Percentiles rank a stretch among this genome's conserved stretches.
Evolutionary conservation across 2,888 invertebrate species (phyloP).

Genomic region (Dastarcus helophoroides): DNA sequence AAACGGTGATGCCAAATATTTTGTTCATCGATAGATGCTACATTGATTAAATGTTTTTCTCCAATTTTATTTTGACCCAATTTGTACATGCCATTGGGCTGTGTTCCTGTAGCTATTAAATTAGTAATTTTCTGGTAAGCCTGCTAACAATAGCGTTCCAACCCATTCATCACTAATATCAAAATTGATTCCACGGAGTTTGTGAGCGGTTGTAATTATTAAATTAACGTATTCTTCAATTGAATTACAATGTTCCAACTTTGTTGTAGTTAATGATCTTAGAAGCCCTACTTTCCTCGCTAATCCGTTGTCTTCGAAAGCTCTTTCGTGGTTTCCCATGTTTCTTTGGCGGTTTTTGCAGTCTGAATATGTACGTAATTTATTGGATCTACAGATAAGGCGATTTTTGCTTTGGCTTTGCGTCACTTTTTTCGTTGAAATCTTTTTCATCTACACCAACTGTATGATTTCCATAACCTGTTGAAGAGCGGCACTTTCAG

Average conservation of each 20-base stretch:
- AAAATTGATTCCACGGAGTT: conserved; percentile 18
- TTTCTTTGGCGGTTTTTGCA: conserved; percentile 17
- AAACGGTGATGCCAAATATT: too few relatives aligned
- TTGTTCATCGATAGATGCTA: too few relatives aligned
- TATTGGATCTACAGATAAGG: conserved; percentile 18
- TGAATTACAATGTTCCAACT: conserved; percentile 17
- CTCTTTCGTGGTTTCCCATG: conserved; percentile 19
- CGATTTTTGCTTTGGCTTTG: conserved; percentile 17
- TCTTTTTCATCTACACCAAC: too few relatives aligned
- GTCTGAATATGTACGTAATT: conserved; percentile 21
- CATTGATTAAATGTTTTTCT: too few relatives aligned
- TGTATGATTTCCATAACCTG: too few relatives aligned
- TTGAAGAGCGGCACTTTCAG: too few relatives aligned
- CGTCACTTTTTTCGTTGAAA: too few relatives aligned
- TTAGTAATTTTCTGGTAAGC: conserved; percentile 19
- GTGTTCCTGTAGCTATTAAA: too few relatives aligned
- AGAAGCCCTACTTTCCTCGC: conserved; percentile 22
- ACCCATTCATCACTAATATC: conserved; percentile 21
- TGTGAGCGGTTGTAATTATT: conserved; percentile 21
- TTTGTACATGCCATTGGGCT: too few relatives aligned
- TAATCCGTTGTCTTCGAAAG: conserved; percentile 24
- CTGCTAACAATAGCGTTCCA: conserved; percentile 21
- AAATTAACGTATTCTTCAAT: conserved; percentile 23
- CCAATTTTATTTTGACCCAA: too few relatives aligned
- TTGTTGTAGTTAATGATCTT: conserved; percentile 18